Evolutionary conservation across 2,888 invertebrate species (phyloP), one percentile per base, ranked within the genome.

Genomic region (Nemoura dubitans): DNA sequence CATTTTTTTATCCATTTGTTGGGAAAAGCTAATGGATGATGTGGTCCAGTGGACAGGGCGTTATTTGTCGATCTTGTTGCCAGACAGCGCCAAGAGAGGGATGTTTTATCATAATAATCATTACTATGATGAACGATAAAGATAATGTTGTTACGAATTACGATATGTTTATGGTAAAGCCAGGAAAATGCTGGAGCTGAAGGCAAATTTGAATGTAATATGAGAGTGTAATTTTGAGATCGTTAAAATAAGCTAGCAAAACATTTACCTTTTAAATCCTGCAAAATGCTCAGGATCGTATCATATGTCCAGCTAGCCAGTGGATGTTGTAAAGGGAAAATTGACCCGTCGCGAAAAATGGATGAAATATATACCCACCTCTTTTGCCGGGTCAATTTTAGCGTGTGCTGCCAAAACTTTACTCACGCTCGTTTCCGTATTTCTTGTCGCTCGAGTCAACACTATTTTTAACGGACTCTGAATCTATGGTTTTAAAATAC

Each of bases 71-170:
- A 36, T 36, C 36, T 3, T 36, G 36, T 36, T 25, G 78, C 28
- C 7, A 21, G 78, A 14, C 59, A 59, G 21, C 21, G n/a, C n/a
- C n/a, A n/a, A n/a, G 59, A 59, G 59, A 59, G 59, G 14, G 59
- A 59, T 59, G 76, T 84, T 59, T 84, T 84, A 59, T 84, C 84
- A 76, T 76, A 83, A 83, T 43, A 84, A 84, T 84, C 84, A 84
- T 84, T 84, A 84, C 27, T 2, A 43, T 43, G 27, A 59, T 28
- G 43, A 2, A 83, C 83, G 83, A 83, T 42, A 25, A 83, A 84
- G 26, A 84, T 42, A 42, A 59, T 14, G 2, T 21, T 21, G 59
- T 59, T 59, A 21, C 59, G 36, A 36, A 36, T n/a, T n/a, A n/a
- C n/a, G n/a, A 36, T 36, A 30, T 30, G 81, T 14, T 21, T 2